These are phyloP conservation scores for Fragum sueziense DNA, from an alignment of 2,888 invertebrate species.

Conservation along the genomic window DNA sequence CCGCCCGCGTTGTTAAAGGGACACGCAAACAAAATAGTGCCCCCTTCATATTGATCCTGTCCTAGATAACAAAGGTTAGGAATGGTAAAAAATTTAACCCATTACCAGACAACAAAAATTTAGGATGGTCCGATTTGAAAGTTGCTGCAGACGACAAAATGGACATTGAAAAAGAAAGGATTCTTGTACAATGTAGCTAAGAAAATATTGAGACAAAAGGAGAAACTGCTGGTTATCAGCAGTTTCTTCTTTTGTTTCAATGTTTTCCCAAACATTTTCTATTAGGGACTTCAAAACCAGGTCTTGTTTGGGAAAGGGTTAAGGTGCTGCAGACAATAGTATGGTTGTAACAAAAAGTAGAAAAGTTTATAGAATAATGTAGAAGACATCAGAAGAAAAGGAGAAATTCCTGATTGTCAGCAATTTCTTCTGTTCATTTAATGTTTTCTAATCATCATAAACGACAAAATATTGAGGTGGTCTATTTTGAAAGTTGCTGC, in stretches of 20 bases:
- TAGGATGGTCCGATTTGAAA: too few relatives aligned
- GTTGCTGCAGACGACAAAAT: too few relatives aligned
- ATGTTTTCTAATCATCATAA: neutral
- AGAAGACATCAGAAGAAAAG: neutral
- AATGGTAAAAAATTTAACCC: too few relatives aligned
- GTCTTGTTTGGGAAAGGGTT: too few relatives aligned
- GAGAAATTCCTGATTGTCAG: neutral
- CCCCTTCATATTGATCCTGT: constrained; percentile 72
- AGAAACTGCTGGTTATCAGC: neutral
- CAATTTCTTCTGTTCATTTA: neutral
- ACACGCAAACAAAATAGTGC: constrained; percentile 78
- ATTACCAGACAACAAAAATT: too few relatives aligned
- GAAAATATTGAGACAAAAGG: neutral
- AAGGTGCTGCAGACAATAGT: too few relatives aligned
- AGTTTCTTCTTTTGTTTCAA: neutral
- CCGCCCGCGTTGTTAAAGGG: constrained; percentile 82
- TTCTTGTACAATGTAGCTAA: neutral
- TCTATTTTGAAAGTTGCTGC: too few relatives aligned
- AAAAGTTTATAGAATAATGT: too few relatives aligned
- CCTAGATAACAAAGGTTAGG: neutral
- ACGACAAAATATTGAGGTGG: too few relatives aligned
- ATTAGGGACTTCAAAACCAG: too few relatives aligned
- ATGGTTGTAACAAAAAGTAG: too few relatives aligned
- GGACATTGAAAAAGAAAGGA: too few relatives aligned
- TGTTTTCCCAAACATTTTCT: neutral